Conservation (phyloP, 1,140 invertebrate genomes). For the Tetragonula clypearis region DNA sequence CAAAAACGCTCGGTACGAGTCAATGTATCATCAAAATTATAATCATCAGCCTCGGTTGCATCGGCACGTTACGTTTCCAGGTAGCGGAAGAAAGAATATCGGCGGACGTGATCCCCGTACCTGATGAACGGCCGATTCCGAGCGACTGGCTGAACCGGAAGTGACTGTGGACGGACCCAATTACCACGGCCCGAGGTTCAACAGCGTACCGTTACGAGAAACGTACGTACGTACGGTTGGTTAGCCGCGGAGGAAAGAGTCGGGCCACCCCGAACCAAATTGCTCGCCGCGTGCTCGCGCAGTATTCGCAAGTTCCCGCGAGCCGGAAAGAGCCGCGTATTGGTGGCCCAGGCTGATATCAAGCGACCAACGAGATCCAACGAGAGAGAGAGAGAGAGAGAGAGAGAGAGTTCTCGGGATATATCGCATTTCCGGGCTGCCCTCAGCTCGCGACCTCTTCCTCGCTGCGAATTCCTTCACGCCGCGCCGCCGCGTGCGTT, state of each 20-base stretch:
- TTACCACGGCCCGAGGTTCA: conserved; percentile 54
- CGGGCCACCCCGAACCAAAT: conserved; percentile 69
- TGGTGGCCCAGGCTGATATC: conserved; percentile 29
- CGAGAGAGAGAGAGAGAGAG: neutral
- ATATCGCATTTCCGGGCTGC: conserved; percentile 70
- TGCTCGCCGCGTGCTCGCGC: conserved; percentile 30
- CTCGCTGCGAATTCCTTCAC: conserved; percentile 64
- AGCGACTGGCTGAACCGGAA: conserved; percentile 49
- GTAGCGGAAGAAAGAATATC: neutral
- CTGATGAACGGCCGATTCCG: conserved; percentile 48
- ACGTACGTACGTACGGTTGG: conserved; percentile 6
- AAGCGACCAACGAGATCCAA: conserved; percentile 14
- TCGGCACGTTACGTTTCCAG: conserved; percentile 14
- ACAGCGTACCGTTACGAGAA: conserved; percentile 59
- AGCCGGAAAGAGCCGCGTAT: conserved; percentile 28
- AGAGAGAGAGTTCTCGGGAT: conserved; percentile 60
- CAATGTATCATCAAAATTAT: neutral
- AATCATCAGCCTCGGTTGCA: neutral
- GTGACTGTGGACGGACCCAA: conserved; percentile 56
- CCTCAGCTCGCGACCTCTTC: conserved; percentile 62
- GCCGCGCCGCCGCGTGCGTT: conserved; percentile 52
- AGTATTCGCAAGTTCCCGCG: conserved; percentile 48
- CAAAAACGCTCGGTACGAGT: neutral
- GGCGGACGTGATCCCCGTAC: conserved; percentile 37
- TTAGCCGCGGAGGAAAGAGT: neutral